These are phyloP conservation scores for Stomorhina lunata DNA, from an alignment of 2,888 invertebrate genomes.

Conservation along the genomic window DNA sequence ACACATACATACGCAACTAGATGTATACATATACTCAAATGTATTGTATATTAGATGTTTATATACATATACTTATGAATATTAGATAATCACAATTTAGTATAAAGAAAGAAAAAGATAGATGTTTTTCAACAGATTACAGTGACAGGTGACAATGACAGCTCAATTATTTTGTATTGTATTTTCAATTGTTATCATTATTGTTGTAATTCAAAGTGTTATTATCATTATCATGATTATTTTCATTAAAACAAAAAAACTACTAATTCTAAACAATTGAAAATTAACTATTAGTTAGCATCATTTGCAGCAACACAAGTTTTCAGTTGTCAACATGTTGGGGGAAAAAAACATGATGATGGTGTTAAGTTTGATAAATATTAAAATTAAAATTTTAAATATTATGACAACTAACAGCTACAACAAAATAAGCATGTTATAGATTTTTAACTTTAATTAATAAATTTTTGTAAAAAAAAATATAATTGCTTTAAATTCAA, in stretches of 20 bases:
- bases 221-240: slow-evolving; percentile 12
- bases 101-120: slow-evolving; percentile 42
- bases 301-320: slow-evolving; percentile 36
- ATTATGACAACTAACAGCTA: slow-evolving; percentile 37
- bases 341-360: slow-evolving; percentile 49
- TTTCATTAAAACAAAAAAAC: slow-evolving; percentile 13
- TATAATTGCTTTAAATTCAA: background rate
- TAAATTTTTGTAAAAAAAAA: background rate
- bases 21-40: background rate
- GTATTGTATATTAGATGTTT: no score
- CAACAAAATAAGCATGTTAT: no score
- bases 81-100: slow-evolving; percentile 40
- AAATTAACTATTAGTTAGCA: slow-evolving; percentile 30
- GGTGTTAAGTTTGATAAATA: slow-evolving; percentile 49
- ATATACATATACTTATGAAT: no score
- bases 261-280: slow-evolving; percentile 39
- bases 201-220: slow-evolving; percentile 29
- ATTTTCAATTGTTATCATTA: slow-evolving; percentile 44
- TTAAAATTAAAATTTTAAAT: slow-evolving; percentile 21
- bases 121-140: slow-evolving; percentile 63
- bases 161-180: slow-evolving; percentile 77
- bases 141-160: slow-evolving; percentile 77
- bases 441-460: slow-evolving; percentile 18
- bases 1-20: background rate
- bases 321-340: slow-evolving; percentile 21